Evolutionary conservation across 1,140 invertebrate genomes (phyloP), one percentile per base, ranked within the genome.

Genomic region (Tetranychus cinnabarinus): DNA sequence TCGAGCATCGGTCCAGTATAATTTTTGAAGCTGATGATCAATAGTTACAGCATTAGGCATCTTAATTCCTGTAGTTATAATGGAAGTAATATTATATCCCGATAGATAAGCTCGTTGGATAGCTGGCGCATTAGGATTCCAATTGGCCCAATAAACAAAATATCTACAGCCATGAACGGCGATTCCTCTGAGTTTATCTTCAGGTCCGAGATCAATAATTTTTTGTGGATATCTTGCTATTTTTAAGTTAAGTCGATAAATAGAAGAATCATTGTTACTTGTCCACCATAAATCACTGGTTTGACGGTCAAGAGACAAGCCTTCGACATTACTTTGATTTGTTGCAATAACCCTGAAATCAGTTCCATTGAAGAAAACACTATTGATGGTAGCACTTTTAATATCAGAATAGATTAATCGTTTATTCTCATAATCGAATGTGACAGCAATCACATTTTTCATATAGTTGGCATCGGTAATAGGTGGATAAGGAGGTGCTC

Each of bases 391-490:
- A 56, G 84, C 84, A 62, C 79, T 73, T 68, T 88, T 84, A 65
- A 90, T 87, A 70, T 90, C 88, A 1, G 86, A 88, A 73, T 86
- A 91, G 73, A 85, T 90, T 31, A 90, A 72, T 54, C 79, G 71
- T 60, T 80, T 73, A 2, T 72, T 73, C 61, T 74, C 73, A 69
- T 86, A 87, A 73, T 88, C 84, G 71, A 82, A 86, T 3, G 83
- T 78, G 6, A 92, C 74, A 37, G 83, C 85, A 67, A 90, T 88
- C 3, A 85, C 85, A 72, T 89, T 88, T 54, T 82, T 75, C 77
- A 89, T 83, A 61, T 80, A 70, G 2, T 79, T 77, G 59, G 76
- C 77, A 65, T 83, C 79, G 61, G 80, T 76, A 39, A 90, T 85
- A n/a, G 78, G 75, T 46, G 80, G 77, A 63, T 83, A 80, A 0